Percentiles rank a stretch among this genome's conserved stretches.
Conservation (phyloP, 2,888 invertebrate species). For the Melinaea menophilus region DNA sequence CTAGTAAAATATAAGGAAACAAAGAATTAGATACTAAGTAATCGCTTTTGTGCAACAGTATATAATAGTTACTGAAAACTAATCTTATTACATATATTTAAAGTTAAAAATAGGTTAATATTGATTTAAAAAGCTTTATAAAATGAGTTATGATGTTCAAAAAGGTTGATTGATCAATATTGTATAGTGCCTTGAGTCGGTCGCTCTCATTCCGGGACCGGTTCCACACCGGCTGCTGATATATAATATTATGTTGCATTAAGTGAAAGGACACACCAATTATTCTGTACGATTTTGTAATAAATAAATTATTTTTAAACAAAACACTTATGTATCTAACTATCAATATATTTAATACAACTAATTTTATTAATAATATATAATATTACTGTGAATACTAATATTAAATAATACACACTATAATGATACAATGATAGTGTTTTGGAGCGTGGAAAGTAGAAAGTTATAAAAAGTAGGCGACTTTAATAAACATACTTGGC, state of each 20-base stretch:
- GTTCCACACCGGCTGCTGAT: conserved; percentile 69
- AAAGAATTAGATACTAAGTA: no score
- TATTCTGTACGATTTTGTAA: conserved; percentile 62
- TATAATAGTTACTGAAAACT: no score
- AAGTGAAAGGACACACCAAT: conserved; percentile 76
- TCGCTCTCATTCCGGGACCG: conserved; percentile 72
- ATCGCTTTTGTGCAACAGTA: no score
- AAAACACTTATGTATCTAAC: no score
- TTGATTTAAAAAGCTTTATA: conserved; percentile 9
- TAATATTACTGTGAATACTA: conserved; percentile 12
- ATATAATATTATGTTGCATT: conserved; percentile 50
- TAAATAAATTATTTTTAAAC: neutral
- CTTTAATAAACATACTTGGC: conserved; percentile 56
- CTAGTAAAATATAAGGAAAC: no score
- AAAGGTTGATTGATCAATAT: conserved; percentile 72
- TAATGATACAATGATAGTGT: conserved; percentile 69
- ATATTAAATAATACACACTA: conserved; percentile 58
- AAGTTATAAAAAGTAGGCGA: conserved; percentile 72
- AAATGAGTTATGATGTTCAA: conserved; percentile 47
- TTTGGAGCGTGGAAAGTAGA: conserved; percentile 78
- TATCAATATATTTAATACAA: no score
- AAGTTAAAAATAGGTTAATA: neutral
- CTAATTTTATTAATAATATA: no score
- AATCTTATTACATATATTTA: neutral
- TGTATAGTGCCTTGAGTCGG: conserved; percentile 68